Conservation (phyloP, 2,113 vertebrate genomes). For the Uria lomvia region DNA sequence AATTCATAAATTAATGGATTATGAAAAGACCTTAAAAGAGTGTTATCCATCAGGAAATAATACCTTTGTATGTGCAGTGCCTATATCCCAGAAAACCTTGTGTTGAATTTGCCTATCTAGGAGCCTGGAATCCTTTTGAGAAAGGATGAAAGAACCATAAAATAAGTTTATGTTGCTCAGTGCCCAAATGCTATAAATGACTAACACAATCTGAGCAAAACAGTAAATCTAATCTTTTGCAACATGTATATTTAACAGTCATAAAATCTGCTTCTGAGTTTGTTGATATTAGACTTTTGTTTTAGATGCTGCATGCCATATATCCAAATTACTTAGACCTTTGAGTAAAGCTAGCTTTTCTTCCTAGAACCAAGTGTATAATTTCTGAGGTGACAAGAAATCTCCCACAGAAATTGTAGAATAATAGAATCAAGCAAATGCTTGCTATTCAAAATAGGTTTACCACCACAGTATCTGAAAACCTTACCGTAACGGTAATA, state of each 20-base stretch:
- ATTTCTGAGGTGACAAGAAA: conserved; percentile 45
- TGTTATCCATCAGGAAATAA: conserved; percentile 19
- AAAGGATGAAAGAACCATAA: conserved; percentile 23
- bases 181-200: conserved; percentile 21
- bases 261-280: conserved; percentile 23
- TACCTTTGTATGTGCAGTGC: background rate
- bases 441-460: conserved; percentile 19
- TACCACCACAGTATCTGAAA: background rate
- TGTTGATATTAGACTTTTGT: background rate
- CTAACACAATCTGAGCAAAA: conserved; percentile 22
- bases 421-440: conserved; percentile 17
- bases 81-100: background rate
- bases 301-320: conserved; percentile 1
- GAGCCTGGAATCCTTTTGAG: background rate
- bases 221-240: conserved; percentile 41
- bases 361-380: background rate
- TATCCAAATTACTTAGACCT: conserved; percentile 11
- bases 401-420: conserved; percentile 5
- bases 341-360: conserved; percentile 26
- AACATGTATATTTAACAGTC: conserved; percentile 35
- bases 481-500: background rate
- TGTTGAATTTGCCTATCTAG: background rate
- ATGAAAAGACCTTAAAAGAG: conserved; percentile 36
- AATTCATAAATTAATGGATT: conserved; percentile 54
- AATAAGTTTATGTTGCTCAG: conserved; percentile 29